Evolutionary conservation across 2,113 vertebrate species (phyloP).

Genomic region (Semnopithecus entellus): DNA sequence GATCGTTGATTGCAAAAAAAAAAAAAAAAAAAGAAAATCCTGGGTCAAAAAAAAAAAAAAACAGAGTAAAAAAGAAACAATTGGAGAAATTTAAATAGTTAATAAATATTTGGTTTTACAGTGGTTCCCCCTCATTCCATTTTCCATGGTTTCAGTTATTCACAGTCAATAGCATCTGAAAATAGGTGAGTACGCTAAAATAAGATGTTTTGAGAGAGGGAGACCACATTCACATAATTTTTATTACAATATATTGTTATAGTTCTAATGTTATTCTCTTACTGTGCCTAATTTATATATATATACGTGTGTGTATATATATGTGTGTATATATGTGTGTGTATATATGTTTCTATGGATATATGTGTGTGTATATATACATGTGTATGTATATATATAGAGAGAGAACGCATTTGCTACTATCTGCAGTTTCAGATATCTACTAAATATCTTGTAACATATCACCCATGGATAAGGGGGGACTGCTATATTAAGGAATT

Average conservation of each 20-base stretch:
- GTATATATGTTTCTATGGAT: too few species aligned
- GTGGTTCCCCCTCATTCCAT: too few species aligned
- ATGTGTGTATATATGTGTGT: fast-evolving
- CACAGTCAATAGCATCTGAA: too few species aligned
- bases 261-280: neutral
- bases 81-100: neutral
- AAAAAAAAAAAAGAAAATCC: too few species aligned
- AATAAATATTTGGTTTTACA: neutral
- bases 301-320: too few species aligned
- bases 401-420: neutral
- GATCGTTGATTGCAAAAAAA: neutral
- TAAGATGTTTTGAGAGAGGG: too few species aligned
- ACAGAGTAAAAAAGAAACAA: neutral
- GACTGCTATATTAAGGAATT: neutral
- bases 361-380: too few species aligned
- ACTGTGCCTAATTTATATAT: neutral
- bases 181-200: too few species aligned
- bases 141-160: too few species aligned
- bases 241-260: neutral
- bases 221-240: neutral
- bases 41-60: too few species aligned
- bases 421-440: neutral
- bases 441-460: neutral
- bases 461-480: neutral
- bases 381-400: too few species aligned